Conservation (phyloP, 2,797 vertebrate species). For the Leptodactylus fallax region DNA sequence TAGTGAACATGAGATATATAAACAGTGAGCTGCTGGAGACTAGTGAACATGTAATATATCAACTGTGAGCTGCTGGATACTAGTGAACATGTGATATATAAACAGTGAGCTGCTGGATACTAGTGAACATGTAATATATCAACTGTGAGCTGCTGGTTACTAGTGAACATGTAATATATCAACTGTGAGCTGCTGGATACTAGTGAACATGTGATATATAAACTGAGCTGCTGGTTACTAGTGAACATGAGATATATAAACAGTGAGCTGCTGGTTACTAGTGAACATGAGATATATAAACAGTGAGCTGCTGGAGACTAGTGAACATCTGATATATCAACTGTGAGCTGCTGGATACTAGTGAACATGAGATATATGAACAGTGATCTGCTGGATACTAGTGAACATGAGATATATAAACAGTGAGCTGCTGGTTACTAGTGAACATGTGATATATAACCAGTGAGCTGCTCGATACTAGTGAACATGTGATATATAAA, state of each 20-base stretch:
- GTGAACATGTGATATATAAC: too few relatives aligned
- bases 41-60: neutral
- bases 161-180: neutral
- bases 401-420: too few relatives aligned
- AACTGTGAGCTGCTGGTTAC: neutral
- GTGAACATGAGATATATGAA: neutral
- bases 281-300: neutral
- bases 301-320: neutral
- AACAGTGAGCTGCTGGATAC: neutral
- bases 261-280: neutral
- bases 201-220: neutral
- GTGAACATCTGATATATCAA: neutral
- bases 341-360: neutral
- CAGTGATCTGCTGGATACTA: too few relatives aligned
- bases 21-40: neutral
- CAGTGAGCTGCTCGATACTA: too few relatives aligned
- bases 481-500: too few relatives aligned
- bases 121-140: neutral
- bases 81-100: too few relatives aligned
- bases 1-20: neutral
- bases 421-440: too few relatives aligned
- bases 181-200: neutral
- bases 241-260: neutral
- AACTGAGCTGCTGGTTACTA: neutral
- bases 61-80: neutral